These are phyloP conservation scores for Cyphomyrmex costatus DNA, from an alignment of 1,140 invertebrate species.

Conservation along the genomic window DNA sequence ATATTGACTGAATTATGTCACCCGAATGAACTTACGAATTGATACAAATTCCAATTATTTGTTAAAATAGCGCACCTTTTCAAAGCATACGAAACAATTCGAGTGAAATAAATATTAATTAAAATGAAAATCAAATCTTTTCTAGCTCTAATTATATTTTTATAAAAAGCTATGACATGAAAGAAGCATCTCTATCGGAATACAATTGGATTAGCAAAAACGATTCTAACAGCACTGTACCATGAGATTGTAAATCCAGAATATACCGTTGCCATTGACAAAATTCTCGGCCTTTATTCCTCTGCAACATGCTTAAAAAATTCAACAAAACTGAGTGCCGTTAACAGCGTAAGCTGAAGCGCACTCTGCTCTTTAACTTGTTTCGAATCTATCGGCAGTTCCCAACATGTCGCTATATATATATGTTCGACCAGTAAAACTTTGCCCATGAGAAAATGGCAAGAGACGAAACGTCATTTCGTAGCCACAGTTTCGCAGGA, in stretches of 20 bases:
- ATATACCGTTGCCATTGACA: not conserved
- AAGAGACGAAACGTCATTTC: not conserved
- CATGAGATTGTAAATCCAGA: conserved; percentile 13
- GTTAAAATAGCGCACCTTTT: not conserved
- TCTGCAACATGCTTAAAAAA: not conserved
- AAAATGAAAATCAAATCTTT: not conserved
- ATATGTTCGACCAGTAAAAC: not conserved
- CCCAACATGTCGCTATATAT: not conserved
- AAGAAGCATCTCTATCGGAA: not conserved
- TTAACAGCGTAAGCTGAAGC: conserved; percentile 15
- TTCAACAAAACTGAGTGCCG: conserved; percentile 20
- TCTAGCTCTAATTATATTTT: not conserved
- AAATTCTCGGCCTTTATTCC: not conserved
- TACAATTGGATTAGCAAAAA: not conserved
- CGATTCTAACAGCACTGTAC: not conserved
- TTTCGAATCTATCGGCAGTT: conserved; percentile 19
- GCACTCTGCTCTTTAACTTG: conserved; percentile 11
- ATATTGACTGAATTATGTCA: too few species aligned
- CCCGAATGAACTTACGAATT: too few species aligned
- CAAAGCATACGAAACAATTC: not conserved
- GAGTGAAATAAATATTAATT: not conserved
- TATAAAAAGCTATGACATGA: not conserved
- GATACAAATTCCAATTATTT: not conserved
- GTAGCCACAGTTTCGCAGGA: not conserved
- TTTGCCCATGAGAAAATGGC: not conserved